phyloP scores from a whole-genome alignment of 2,888 invertebrate genomes.

The Pteria penguin region DNA sequence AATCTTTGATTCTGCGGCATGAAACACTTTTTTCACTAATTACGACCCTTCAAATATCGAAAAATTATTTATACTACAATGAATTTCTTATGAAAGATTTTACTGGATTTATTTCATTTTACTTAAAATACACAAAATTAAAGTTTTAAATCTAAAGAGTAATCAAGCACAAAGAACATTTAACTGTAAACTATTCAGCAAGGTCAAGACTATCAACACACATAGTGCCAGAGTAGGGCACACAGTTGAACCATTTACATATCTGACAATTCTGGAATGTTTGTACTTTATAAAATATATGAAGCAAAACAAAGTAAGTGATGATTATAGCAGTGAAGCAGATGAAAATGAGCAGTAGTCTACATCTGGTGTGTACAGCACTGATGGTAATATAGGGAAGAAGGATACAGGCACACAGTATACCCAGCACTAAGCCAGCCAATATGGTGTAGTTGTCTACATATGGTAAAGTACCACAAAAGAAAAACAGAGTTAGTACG shows the following conservation, averaged over 20 bases:
- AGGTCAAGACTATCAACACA: too few species aligned
- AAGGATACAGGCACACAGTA: slow-evolving; percentile 59
- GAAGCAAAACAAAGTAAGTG: slow-evolving; percentile 47
- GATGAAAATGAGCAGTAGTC: slow-evolving; percentile 50
- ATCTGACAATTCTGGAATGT: slow-evolving; percentile 47
- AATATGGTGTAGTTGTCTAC: slow-evolving; percentile 63
- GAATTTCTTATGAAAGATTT: too few species aligned
- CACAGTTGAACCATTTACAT: slow-evolving; percentile 62
- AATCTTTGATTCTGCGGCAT: too few species aligned
- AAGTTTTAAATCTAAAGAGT: too few species aligned
- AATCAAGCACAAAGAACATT: too few species aligned
- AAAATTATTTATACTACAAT: too few species aligned
- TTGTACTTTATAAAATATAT: slow-evolving; percentile 59
- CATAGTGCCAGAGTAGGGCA: slow-evolving; percentile 61
- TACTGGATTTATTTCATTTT: too few species aligned
- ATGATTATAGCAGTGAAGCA: slow-evolving; percentile 46
- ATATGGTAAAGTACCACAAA: slow-evolving; percentile 64
- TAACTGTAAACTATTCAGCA: too few species aligned
- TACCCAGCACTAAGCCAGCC: slow-evolving; percentile 62
- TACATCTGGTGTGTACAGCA: slow-evolving; percentile 46
- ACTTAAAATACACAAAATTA: too few species aligned
- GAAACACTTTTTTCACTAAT: too few species aligned
- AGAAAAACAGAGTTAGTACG: slow-evolving; percentile 48
- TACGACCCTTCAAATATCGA: too few species aligned
- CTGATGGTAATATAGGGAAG: slow-evolving; percentile 71